phyloP scores from a whole-genome alignment of 2,797 vertebrate genomes.

The Phyllotis vaccarum region DNA sequence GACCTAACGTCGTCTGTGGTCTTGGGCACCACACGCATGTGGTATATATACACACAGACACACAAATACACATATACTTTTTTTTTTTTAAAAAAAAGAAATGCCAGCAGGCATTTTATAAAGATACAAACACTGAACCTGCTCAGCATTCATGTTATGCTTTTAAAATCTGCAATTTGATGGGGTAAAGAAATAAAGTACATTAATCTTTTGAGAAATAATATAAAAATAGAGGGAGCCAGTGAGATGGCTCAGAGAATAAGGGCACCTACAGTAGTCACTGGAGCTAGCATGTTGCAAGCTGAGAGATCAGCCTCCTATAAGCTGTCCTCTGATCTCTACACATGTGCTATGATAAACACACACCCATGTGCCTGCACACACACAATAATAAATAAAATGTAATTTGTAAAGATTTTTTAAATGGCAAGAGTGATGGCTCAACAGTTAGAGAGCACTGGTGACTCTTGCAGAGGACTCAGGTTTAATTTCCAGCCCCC shows the following conservation, averaged over 20 bases:
- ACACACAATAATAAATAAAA: background rate
- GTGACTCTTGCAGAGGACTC: background rate
- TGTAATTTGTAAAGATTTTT: background rate
- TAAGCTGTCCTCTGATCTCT: background rate
- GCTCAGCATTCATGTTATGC: background rate
- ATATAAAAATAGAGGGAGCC: background rate
- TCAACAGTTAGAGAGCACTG: background rate
- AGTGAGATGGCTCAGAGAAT: background rate
- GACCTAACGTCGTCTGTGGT: background rate
- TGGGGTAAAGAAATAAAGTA: constrained; percentile 41
- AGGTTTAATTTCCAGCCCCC: background rate
- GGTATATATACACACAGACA: background rate
- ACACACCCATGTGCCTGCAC: background rate
- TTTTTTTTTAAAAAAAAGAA: background rate
- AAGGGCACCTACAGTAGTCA: background rate
- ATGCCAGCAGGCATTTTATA: background rate
- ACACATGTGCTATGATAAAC: background rate
- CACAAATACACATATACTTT: background rate
- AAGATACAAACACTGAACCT: constrained; percentile 20
- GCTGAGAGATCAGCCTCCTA: background rate
- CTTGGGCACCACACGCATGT: background rate
- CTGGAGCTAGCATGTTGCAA: no score
- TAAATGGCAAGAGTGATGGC: background rate
- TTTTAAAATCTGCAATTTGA: constrained; percentile 48
- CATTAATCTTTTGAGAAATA: constrained; percentile 24